These are phyloP conservation scores for Cantharis rustica DNA, from an alignment of 2,888 invertebrate species.

Conservation along the genomic window DNA sequence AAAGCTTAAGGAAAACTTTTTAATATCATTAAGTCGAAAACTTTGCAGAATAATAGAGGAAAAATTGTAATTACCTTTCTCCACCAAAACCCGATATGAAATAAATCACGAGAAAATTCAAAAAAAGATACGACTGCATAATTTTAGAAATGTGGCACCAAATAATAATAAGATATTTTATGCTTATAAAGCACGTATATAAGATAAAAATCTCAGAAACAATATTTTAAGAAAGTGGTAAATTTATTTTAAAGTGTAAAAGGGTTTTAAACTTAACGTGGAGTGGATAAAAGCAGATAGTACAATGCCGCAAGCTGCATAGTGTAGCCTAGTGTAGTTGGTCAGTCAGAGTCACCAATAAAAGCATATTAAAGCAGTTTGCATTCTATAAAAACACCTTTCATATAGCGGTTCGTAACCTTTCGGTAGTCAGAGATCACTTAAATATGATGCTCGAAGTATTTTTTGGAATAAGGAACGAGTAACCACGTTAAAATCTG, in stretches of 20 bases:
- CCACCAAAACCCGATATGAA: neutral
- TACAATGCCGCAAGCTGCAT: neutral
- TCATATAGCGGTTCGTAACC: neutral
- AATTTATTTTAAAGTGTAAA: neutral
- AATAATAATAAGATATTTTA: neutral
- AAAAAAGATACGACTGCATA: neutral
- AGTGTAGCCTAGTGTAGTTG: neutral
- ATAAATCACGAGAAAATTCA: neutral
- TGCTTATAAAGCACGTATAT: neutral
- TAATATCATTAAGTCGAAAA: neutral
- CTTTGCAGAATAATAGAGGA: neutral
- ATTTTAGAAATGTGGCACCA: neutral
- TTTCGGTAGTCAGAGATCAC: neutral
- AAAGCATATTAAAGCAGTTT: neutral
- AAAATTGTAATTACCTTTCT: neutral
- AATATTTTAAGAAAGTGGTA: neutral
- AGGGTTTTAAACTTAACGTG: neutral
- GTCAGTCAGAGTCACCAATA: neutral
- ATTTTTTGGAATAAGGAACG: too few relatives aligned
- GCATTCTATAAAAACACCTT: neutral
- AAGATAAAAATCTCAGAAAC: neutral
- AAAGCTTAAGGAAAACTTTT: neutral
- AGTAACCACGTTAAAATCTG: too few relatives aligned
- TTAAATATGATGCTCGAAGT: neutral
- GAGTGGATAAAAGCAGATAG: neutral